Evolutionary conservation across 2,797 vertebrate genomes (phyloP).

Genomic region (Sebastes glaucus): DNA sequence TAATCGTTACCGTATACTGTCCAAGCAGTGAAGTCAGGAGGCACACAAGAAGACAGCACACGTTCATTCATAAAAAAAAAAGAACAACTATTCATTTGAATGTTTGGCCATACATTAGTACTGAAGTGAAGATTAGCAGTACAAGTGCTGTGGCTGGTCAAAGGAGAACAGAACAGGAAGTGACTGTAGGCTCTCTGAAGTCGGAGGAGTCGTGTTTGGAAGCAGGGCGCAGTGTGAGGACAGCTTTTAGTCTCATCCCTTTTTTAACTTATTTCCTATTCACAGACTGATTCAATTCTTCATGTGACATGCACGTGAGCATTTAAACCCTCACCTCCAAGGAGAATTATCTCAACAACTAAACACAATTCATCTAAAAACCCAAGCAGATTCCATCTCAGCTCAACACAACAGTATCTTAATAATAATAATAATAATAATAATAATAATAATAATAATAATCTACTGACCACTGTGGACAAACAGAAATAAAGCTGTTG

Average conservation of each 20-base stretch:
- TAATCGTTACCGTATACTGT: background rate
- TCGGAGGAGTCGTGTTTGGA: background rate
- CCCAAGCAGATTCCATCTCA: background rate
- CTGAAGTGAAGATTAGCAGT: background rate
- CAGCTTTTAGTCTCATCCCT: background rate
- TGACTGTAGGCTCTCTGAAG: background rate
- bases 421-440: too few species aligned
- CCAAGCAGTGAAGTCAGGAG: constrained; percentile 6
- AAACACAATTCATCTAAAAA: background rate
- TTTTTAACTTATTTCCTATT: background rate
- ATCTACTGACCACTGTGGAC: background rate
- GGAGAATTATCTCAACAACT: background rate
- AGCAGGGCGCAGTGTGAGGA: background rate
- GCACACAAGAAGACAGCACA: constrained; percentile 19
- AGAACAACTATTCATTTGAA: background rate
- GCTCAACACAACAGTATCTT: too few species aligned
- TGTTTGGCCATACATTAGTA: background rate
- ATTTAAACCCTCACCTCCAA: background rate
- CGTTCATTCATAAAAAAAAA: constrained; percentile 16
- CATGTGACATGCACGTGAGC: constrained; percentile 3
- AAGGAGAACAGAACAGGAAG: background rate
- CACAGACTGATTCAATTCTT: background rate
- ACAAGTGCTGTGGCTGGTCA: background rate
- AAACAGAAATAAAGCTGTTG: background rate
- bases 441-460: background rate